Evolutionary conservation across 2,113 vertebrate genomes (phyloP).

Genomic region (Pedionomus torquatus): DNA sequence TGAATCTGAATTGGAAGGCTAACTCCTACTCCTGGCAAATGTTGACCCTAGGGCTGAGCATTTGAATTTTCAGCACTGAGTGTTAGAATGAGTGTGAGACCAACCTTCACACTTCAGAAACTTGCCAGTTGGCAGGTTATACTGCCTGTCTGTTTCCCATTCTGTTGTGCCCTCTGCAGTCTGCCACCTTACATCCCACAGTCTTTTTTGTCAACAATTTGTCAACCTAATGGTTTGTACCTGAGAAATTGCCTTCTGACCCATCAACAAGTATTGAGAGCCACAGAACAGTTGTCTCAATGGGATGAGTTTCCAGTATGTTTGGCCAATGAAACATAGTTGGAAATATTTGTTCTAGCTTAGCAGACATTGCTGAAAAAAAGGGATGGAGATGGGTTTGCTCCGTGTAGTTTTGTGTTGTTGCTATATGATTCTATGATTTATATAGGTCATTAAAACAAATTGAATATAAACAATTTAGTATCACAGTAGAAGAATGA

Average conservation of each 20-base stretch:
- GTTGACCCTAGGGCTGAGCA: constrained; percentile 23
- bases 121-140: constrained; percentile 68
- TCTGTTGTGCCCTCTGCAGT: constrained; percentile 71
- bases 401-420: neutral
- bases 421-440: neutral
- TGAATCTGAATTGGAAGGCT: constrained; percentile 29
- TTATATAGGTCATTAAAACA: neutral
- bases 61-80: constrained; percentile 43
- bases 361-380: neutral
- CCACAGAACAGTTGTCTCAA: neutral
- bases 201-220: constrained; percentile 55
- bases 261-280: neutral
- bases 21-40: constrained; percentile 29
- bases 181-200: constrained; percentile 54
- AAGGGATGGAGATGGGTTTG: neutral
- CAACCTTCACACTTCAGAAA: constrained; percentile 70
- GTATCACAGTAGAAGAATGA: neutral
- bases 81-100: constrained; percentile 66
- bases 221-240: constrained; percentile 45
- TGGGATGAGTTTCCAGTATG: neutral
- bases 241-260: constrained; percentile 37
- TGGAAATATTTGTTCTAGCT: neutral
- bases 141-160: constrained; percentile 68
- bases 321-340: neutral
- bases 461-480: neutral